phyloP scores from a whole-genome alignment of 2,113 vertebrate genomes.

The Phrynosoma platyrhinos region DNA sequence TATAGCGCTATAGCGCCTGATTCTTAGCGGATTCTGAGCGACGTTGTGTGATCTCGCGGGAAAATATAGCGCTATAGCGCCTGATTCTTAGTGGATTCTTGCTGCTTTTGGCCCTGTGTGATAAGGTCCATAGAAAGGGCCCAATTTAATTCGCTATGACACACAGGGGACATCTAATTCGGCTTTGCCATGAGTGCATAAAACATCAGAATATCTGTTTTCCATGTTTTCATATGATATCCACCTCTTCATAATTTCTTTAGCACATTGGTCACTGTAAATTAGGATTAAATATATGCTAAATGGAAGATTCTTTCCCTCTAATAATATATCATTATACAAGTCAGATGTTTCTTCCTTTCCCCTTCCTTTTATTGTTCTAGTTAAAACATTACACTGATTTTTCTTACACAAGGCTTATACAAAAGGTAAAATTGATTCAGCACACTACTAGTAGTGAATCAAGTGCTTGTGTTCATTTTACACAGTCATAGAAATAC shows the following conservation, averaged over 20 bases:
- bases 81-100: too few relatives aligned
- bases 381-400: too few relatives aligned
- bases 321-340: too few relatives aligned
- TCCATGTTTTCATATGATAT: background rate
- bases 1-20: too few relatives aligned
- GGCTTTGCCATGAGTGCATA: too few relatives aligned
- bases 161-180: background rate
- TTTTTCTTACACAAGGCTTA: background rate
- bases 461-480: conserved; percentile 1
- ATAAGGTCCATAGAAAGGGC: too few relatives aligned
- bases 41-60: too few relatives aligned
- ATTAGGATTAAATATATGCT: background rate
- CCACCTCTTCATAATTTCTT: background rate
- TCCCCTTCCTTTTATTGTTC: too few relatives aligned
- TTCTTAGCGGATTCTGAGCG: too few relatives aligned
- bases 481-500: background rate
- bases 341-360: too few relatives aligned
- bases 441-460: background rate
- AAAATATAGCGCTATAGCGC: too few relatives aligned
- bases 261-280: background rate
- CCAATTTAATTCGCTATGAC: background rate
- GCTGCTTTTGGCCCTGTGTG: too few relatives aligned
- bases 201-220: background rate
- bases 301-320: background rate
- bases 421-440: conserved; percentile 1